Evolutionary conservation across 2,797 vertebrate genomes (phyloP).

Genomic region (Aselliscus stoliczkanus): DNA sequence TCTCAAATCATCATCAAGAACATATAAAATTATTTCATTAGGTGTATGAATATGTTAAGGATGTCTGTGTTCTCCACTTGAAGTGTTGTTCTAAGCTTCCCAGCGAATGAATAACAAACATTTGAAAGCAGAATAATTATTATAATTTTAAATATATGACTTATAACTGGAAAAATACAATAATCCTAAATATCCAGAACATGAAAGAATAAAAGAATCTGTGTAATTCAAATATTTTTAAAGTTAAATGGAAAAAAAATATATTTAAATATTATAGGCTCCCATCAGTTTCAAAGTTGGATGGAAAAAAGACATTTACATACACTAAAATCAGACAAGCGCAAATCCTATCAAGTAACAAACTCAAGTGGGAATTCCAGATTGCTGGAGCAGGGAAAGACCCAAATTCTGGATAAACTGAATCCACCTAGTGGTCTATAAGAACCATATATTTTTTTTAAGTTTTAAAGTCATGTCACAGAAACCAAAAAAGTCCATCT

Average conservation of each 20-base stretch:
- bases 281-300: not conserved
- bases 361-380: not conserved
- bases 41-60: not conserved
- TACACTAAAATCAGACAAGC: not conserved
- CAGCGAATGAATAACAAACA: not conserved
- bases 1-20: not conserved
- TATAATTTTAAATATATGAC: not conserved
- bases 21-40: not conserved
- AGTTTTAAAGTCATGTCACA: not conserved
- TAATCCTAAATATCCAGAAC: not conserved
- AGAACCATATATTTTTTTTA: not conserved
- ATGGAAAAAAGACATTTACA: not conserved
- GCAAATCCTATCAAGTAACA: not conserved
- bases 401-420: not conserved
- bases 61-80: not conserved
- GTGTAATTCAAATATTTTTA: not conserved
- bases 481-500: not conserved
- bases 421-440: not conserved
- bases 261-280: not conserved
- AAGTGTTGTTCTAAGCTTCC: not conserved
- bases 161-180: not conserved
- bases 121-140: slow-evolving; percentile 1
- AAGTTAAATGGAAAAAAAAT: not conserved
- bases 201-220: slow-evolving; percentile 1
- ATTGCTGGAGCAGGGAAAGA: not conserved